Base-by-base conservation (phyloP, 1,140 invertebrate species). In the Drosophila kepulauana region DNA sequence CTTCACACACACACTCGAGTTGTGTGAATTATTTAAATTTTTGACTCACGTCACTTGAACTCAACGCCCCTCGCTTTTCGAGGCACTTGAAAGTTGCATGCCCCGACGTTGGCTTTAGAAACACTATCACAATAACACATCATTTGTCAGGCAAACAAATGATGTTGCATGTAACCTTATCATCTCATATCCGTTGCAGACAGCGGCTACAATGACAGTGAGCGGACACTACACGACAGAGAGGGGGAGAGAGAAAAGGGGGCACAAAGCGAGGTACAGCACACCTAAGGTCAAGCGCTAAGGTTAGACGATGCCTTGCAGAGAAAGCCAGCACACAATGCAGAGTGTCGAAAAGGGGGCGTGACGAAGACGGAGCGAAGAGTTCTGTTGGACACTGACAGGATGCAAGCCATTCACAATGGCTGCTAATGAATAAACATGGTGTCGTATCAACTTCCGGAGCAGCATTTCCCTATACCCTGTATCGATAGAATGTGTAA, bases 111-210 rank as follows among this genome's bases (percentile, higher is more conserved):
- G 35, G 66, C 70, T 68, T 63, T 78, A 52, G 67, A 59, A 82
- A 75, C 80, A 84, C 69, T 84, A 89, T 89, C 85, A 89, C 85
- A 88, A 88, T 84, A 88, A 78, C 84, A 82, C 81, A 88, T 88
- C 85, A 89, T 89, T 89, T 89, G 85, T 89, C 85, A 85, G 72
- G 85, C 78, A 86, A 87, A 89, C 85, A 89, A 89, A 89, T 85
- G 85, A 89, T 85, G 85, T 89, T 89, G 86, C 86, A 89, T 85
- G 81, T 85, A 89, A 89, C 86, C 85, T 89, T 89, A 89, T 89
- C 85, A 89, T 89, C 85, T 90, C 78, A 81, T 81, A 89, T 89
- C 85, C 85, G 85, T 70, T 74, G 78, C 81, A 89, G 81, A 89
- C 85, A 77, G 63, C 33, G 16, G 52, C 52, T 41, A 67, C 65